Evolutionary conservation across 2,888 invertebrate genomes (phyloP), one percentile per base, ranked within the genome.

Genomic region (Xylota sylvarum): DNA sequence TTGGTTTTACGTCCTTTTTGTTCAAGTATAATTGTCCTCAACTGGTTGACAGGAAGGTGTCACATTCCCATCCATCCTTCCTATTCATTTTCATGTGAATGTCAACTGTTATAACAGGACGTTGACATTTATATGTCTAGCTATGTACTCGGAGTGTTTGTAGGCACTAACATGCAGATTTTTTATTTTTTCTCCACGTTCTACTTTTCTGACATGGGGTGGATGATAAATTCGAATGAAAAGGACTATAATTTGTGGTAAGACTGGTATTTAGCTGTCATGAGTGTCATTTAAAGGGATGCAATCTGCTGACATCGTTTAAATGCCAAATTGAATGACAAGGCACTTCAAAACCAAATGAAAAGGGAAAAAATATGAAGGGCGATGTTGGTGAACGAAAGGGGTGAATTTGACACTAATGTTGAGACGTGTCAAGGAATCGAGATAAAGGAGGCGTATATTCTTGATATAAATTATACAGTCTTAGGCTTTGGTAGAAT

Each of bases 31-130:
- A 86, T 86, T 86, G 86, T 81, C 86, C 50, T 86, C 82, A 86
- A 86, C 81, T 72, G 82, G 77, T 86, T 86, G 86, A 86, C 77
- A 86, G 86, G 77, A 85, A 86, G 86, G 86, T 86, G 86, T 86
- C 86, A 86, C 82, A 77, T 86, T 81, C 30, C 77, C 77, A 73
- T 86, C 70, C 48, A 86, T 73, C 62, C 77, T 86, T 77, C 43
- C 82, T 67, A 60, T 81, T 86, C 65, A 81, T 85, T 81, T 72
- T 35, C 81, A 85, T 85, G 72, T 56, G 77, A 77, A 82, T 86
- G 81, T 82, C 77, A 86, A 77, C 84, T 79, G 55, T 65, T 80
- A 32, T 80, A 85, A 85, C 76, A 80, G 80, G 70, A 81, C 56
- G 82, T 55, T 77, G 82, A 82, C 82, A 77, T 86, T 82, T 77